Evolutionary conservation across 2,797 vertebrate species (phyloP), one percentile per base, ranked within the genome.

Genomic region (Xenopus petersii): DNA sequence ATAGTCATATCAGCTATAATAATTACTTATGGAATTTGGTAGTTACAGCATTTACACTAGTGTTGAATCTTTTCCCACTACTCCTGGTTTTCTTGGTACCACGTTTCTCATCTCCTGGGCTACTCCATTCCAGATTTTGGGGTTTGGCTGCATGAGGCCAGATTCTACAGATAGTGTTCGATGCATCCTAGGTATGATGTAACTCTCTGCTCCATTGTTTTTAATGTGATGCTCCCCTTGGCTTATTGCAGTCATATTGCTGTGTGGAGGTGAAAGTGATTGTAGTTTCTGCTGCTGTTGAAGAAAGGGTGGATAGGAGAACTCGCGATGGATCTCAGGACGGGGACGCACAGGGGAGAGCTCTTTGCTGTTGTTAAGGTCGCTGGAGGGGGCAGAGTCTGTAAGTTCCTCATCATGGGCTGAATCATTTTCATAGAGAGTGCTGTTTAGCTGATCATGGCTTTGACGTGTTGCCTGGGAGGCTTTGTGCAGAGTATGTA

Each of bases 11-110:
- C 15, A 10, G 49, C 49, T 51, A 12, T 51, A 4, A 49, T 5
- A 51, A 9, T 51, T 3, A 12, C 11, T 51, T 30, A 30, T 30
- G 2, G 26, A 30, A 30, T 30, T 30, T 30, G 26, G 26, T 51
- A 4, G 49, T 51, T 15, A 11, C 15, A 51, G 15, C 15, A 0
- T 56, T 77, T 62, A 79, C 49, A 94, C 95, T 26, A 98, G 88
- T 0, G 95, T 98, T 0, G 95, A 96, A 75, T 96, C 95, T 85
- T 95, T 98, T 54, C 92, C 88, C 0, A 87, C 82, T 47, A 87
- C 82, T 12, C 84, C 83, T 0, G 89, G 80, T 83, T 92, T 94
- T 0, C 89, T 88, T 0, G 94, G 83, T 54, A 93, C 84, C 60
- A 89, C 85, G 0, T 89, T 89, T 83, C 87, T 92, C 94, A 95